Conservation (phyloP, 2,113 vertebrate species). For the Crocuta crocuta region DNA sequence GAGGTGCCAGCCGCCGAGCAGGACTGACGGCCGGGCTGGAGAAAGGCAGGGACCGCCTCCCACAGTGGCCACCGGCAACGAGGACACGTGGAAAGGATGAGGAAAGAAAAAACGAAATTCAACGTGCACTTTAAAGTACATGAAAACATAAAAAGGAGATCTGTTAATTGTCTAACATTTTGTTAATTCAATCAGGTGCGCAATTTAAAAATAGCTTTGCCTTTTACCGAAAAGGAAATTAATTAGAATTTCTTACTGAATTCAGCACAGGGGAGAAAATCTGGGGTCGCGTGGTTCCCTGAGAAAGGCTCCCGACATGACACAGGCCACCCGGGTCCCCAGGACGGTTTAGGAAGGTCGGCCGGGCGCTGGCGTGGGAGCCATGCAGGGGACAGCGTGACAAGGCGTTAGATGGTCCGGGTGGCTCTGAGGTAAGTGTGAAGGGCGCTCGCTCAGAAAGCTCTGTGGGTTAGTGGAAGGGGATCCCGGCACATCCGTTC, state of each 20-base stretch:
- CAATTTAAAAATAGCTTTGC: conserved; percentile 80
- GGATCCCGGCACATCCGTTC: fast-evolving
- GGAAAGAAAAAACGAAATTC: conserved; percentile 52
- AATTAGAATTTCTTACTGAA: conserved; percentile 57
- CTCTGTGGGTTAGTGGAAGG: background rate
- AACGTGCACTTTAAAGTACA: conserved; percentile 72
- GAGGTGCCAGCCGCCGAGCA: conserved; percentile 69
- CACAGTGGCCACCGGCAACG: background rate
- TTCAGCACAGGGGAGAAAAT: conserved; percentile 33
- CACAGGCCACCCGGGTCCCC: fast-evolving
- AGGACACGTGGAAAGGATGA: conserved; percentile 63
- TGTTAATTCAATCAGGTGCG: conserved; percentile 67
- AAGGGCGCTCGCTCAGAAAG: background rate
- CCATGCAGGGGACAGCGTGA: background rate
- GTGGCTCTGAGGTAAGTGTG: background rate
- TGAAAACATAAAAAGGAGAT: conserved; percentile 62
- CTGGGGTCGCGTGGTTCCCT: background rate
- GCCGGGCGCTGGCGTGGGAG: background rate
- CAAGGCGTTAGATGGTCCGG: background rate
- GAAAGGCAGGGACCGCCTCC: background rate
- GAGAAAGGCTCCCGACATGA: conserved; percentile 29
- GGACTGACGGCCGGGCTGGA: conserved; percentile 68
- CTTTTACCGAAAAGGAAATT: conserved; percentile 75
- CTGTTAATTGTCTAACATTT: conserved; percentile 71
- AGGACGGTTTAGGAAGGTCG: background rate